Percentiles rank a stretch among this genome's conserved stretches.
phyloP scores from a whole-genome alignment of 2,888 invertebrate species.

The Halictus ligatus region DNA sequence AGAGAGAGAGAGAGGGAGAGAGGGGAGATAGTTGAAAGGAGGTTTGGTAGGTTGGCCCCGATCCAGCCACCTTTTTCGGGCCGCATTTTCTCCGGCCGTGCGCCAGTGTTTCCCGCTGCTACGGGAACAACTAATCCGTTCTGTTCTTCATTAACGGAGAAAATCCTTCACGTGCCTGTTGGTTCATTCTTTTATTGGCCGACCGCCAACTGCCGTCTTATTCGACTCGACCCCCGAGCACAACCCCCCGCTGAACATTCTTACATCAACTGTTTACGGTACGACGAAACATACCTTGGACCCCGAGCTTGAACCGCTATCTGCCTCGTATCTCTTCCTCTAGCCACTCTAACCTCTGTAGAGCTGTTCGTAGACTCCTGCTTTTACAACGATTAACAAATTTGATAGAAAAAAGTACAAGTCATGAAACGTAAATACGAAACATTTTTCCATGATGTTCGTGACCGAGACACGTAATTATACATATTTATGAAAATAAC shows the following conservation, averaged over 20 bases:
- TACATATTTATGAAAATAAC: not conserved
- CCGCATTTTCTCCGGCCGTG: slow-evolving; percentile 44
- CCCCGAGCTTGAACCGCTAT: not conserved
- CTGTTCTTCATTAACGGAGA: slow-evolving; percentile 65
- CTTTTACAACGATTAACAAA: slow-evolving; percentile 78
- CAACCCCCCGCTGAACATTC: not conserved
- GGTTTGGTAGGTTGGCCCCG: slow-evolving; percentile 58
- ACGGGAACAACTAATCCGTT: slow-evolving; percentile 62
- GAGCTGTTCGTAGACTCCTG: not conserved
- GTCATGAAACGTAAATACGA: slow-evolving; percentile 73
- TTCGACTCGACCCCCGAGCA: slow-evolving; percentile 14
- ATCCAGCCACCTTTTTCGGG: slow-evolving; percentile 58
- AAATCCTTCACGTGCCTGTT: slow-evolving; percentile 59
- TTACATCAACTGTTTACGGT: not conserved
- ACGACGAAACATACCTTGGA: not conserved
- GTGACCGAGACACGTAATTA: not conserved
- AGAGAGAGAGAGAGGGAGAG: slow-evolving; percentile 46
- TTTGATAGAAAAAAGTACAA: slow-evolving; percentile 79
- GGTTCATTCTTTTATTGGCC: slow-evolving; percentile 59
- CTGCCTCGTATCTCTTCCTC: not conserved
- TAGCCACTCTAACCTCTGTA: not conserved
- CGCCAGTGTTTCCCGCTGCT: slow-evolving; percentile 49
- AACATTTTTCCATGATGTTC: not conserved
- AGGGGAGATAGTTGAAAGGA: slow-evolving; percentile 22
- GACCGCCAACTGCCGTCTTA: slow-evolving; percentile 49